Percentiles rank a stretch among this genome's conserved stretches.
phyloP scores from a whole-genome alignment of 1,140 invertebrate genomes.

The Chionoecetes opilio region DNA sequence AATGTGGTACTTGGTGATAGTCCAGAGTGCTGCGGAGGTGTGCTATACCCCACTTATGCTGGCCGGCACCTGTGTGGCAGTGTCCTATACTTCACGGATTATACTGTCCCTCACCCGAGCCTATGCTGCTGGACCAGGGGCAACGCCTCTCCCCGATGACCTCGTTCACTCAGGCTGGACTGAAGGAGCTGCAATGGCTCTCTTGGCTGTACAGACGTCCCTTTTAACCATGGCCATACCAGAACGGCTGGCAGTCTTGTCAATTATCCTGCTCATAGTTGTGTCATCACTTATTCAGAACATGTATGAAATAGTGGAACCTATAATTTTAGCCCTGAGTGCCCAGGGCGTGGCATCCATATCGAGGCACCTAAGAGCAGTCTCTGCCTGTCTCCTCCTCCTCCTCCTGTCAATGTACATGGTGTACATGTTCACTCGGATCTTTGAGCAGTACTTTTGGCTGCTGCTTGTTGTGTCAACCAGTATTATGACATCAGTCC shows the following conservation, averaged over 20 bases:
- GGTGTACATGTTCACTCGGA: conserved; percentile 85
- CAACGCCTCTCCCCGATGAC: conserved; percentile 83
- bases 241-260: conserved; percentile 86
- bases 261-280: conserved; percentile 86
- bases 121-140: conserved; percentile 84
- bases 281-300: conserved; percentile 86
- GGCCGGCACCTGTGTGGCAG: conserved; percentile 85
- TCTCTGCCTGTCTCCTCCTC: conserved; percentile 85
- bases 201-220: conserved; percentile 86
- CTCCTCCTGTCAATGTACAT: conserved; percentile 86
- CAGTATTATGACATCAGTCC: conserved; percentile 86
- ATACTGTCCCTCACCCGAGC: conserved; percentile 84
- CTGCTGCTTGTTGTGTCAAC: conserved; percentile 86
- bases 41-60: conserved; percentile 86
- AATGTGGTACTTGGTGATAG: conserved; percentile 84
- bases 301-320: conserved; percentile 86
- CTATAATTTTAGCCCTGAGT: conserved; percentile 85
- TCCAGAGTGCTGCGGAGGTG: conserved; percentile 84
- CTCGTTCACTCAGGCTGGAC: conserved; percentile 85
- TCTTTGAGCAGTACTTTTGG: conserved; percentile 87
- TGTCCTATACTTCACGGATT: conserved; percentile 85
- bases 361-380: conserved; percentile 83
- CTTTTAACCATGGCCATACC: conserved; percentile 85
- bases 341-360: conserved; percentile 83
- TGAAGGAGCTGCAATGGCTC: conserved; percentile 86